Conservation (phyloP, 2,888 invertebrate species). For the Agrochola lychnidis region DNA sequence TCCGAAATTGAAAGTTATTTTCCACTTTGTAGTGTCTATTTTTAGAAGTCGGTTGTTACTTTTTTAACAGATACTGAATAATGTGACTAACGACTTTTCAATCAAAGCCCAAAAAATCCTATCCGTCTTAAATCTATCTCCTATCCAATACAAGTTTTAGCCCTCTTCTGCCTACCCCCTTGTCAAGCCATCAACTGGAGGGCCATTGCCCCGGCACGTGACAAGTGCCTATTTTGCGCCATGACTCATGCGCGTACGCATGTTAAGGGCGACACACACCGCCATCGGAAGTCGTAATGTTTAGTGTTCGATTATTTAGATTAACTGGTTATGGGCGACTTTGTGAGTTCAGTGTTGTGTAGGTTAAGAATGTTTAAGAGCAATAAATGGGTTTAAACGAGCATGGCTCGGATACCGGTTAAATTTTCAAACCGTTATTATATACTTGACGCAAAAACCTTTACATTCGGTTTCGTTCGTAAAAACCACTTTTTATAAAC, state of each 20-base stretch:
- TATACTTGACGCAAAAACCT: no score
- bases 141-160: not conserved
- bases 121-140: not conserved
- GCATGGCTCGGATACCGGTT: no score
- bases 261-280: constrained; percentile 52
- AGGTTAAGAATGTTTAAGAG: constrained; percentile 9
- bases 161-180: constrained; percentile 15
- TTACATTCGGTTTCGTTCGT: no score
- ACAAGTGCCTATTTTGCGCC: constrained; percentile 71
- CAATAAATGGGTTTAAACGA: not conserved
- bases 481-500: no score
- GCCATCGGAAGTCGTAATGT: constrained; percentile 62
- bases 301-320: constrained; percentile 41
- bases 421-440: no score
- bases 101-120: not conserved
- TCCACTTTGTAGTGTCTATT: no score
- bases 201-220: constrained; percentile 69
- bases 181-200: constrained; percentile 25
- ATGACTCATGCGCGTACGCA: constrained; percentile 64
- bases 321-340: constrained; percentile 39
- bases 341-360: constrained; percentile 6
- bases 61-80: no score
- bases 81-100: not conserved
- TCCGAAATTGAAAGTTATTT: no score
- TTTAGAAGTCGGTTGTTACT: no score